phyloP scores from a whole-genome alignment of 2,888 invertebrate genomes.

The Platycnemis pennipes region DNA sequence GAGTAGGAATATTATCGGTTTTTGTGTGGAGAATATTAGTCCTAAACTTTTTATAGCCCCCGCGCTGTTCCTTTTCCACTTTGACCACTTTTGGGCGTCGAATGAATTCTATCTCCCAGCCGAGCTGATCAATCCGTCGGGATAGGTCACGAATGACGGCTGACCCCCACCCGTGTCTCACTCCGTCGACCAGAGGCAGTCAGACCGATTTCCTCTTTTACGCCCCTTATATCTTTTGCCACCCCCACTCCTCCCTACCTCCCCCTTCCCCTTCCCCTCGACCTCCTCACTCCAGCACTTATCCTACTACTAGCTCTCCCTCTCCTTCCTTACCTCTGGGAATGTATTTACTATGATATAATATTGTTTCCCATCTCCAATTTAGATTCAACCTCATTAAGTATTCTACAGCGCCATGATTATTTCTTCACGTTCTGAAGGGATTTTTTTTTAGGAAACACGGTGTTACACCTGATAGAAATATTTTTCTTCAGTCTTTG shows the following conservation, averaged over 20 bases:
- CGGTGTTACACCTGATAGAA: too few relatives aligned
- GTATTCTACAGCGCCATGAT: neutral
- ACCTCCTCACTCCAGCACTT: neutral
- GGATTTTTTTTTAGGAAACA: too few relatives aligned
- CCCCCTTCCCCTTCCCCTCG: neutral
- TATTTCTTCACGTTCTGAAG: neutral
- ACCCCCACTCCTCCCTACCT: neutral
- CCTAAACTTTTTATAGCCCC: neutral
- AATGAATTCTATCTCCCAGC: slow-evolving; percentile 45
- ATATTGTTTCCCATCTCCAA: neutral
- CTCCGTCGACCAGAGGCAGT: neutral
- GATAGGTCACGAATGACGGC: slow-evolving; percentile 50
- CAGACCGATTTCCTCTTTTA: neutral
- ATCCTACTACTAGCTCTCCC: neutral
- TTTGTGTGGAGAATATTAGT: slow-evolving; percentile 32
- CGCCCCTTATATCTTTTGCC: neutral
- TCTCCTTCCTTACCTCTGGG: neutral
- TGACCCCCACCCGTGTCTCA: neutral
- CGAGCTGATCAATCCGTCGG: slow-evolving; percentile 57
- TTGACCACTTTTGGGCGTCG: slow-evolving; percentile 1
- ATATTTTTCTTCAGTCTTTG: too few relatives aligned
- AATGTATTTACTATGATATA: slow-evolving; percentile 6
- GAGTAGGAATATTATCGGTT: neutral
- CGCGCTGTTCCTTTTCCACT: neutral
- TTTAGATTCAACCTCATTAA: too few relatives aligned